Base-by-base conservation (phyloP, 2,113 vertebrate genomes). In the Tachysurus fulvidraco region DNA sequence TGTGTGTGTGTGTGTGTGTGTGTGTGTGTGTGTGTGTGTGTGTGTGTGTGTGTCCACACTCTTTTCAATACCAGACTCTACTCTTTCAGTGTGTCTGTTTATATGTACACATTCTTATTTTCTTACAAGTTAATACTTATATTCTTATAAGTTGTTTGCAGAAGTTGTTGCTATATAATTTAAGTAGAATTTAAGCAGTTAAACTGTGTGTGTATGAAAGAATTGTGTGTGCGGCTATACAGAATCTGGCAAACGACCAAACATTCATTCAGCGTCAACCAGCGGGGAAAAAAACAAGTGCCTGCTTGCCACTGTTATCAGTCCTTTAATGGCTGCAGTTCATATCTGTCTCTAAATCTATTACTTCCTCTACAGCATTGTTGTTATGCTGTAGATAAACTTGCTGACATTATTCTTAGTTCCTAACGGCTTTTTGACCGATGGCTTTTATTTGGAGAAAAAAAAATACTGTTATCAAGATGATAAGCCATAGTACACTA, bases 341-440 rank as follows among this genome's bases (percentile, higher is more conserved):
- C 57, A 65, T 81, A 89, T 89, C 54, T 78, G 77, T 50, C 44
- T 67, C 44, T 23, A 86, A 55, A 88, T 89, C 83, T 76, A 76
- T 77, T 55, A 78, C 88, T 91, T 90, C 85, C 83, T 82, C 36
- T 50, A 77, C 46, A 86, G 74, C 69, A 77, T 36, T 83, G 84
- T 83, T 83, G 36, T 84, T 85, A 82, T 64, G 30, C 64, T n/a
- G 57, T 50, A 77, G 88, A 87, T 85, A 85, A 78, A 55, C 12
- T 13, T 12, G 5, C 23, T 21, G 36, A 30, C 50, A 36, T 74
- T 71, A 79, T 82, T 81, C 44, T 83, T 85, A 84, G 83, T 30
- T 83, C 67, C 23, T 84, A 87, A 85, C 44, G 23, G 73, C 14
- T 46, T 62, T 86, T 71, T 88, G 82, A 91, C 65, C 36, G 74